A percentile compares a stretch with the other conserved stretches of the same genome.
phyloP scores from a whole-genome alignment of 2,113 vertebrate species.

The Zosterops lateralis region DNA sequence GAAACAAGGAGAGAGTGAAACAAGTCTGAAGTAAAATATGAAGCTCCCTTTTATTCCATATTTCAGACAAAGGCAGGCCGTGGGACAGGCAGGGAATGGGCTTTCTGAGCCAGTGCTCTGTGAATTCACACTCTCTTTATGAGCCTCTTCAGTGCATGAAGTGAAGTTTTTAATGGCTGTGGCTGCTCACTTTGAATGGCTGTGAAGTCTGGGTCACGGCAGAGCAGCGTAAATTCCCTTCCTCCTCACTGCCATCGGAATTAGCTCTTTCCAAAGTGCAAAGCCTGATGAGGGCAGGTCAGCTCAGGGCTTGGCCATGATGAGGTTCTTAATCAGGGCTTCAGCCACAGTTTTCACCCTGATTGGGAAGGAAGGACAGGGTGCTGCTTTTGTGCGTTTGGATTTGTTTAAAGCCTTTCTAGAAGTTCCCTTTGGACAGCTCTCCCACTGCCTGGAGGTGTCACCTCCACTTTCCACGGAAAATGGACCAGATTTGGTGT shows the following conservation, averaged over 20 bases:
- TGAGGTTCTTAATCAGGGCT: not conserved
- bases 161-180: conserved; percentile 21
- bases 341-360: not conserved
- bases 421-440: not conserved
- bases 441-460: not conserved
- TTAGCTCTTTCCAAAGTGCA: not conserved
- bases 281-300: not conserved
- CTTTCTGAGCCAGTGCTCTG: conserved; percentile 23
- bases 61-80: conserved; percentile 7
- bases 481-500: not conserved
- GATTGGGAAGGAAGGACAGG: not conserved
- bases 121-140: conserved; percentile 42
- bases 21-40: conserved; percentile 32
- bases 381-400: not conserved
- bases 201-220: conserved; percentile 10
- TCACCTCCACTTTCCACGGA: not conserved
- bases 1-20: conserved; percentile 20
- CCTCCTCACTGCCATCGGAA: not conserved
- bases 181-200: conserved; percentile 5
- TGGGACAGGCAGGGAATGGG: not conserved
- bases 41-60: conserved; percentile 24
- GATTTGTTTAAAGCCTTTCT: not conserved
- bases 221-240: not conserved
- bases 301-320: not conserved
- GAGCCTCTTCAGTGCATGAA: not conserved